A percentile compares a stretch with the other conserved stretches of the same genome.
Conservation (phyloP, 1,140 invertebrate species). For the Nasonia longicornis region DNA sequence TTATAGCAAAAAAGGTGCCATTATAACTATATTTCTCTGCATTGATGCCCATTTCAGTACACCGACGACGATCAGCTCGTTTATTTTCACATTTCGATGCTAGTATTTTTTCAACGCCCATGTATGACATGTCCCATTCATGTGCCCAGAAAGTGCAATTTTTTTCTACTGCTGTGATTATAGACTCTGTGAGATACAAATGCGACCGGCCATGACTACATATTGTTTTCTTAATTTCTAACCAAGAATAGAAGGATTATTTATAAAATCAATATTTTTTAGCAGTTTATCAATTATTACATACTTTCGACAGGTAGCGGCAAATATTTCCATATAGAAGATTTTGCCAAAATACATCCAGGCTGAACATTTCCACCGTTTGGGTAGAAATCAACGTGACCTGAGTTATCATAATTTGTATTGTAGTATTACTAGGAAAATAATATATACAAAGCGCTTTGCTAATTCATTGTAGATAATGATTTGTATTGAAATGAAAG, state of each 20-base stretch:
- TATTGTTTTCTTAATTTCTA: conserved; percentile 67
- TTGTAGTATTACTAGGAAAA: too few relatives aligned
- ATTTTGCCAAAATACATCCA: neutral
- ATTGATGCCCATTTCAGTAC: conserved; percentile 56
- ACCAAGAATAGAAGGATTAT: neutral
- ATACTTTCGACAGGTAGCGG: conserved; percentile 49
- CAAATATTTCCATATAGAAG: conserved; percentile 12
- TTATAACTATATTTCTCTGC: conserved; percentile 40
- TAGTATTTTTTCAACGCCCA: conserved; percentile 53
- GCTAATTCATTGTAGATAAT: too few relatives aligned
- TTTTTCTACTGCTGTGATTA: conserved; percentile 57
- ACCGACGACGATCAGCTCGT: conserved; percentile 36
- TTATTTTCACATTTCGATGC: conserved; percentile 48
- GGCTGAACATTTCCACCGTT: conserved; percentile 24
- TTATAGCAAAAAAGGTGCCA: conserved; percentile 47
- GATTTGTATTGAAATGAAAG: too few relatives aligned
- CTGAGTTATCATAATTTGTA: conserved; percentile 52
- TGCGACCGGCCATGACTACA: conserved; percentile 74
- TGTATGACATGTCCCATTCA: conserved; percentile 67
- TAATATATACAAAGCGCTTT: too few relatives aligned
- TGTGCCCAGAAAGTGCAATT: conserved; percentile 71
- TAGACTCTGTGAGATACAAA: conserved; percentile 71
- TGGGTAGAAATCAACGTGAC: conserved; percentile 77
- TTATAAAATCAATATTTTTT: too few relatives aligned
- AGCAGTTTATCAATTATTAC: conserved; percentile 57